Evolutionary conservation across 2,888 invertebrate species (phyloP).

Genomic region (Rhabditoides inermis): DNA sequence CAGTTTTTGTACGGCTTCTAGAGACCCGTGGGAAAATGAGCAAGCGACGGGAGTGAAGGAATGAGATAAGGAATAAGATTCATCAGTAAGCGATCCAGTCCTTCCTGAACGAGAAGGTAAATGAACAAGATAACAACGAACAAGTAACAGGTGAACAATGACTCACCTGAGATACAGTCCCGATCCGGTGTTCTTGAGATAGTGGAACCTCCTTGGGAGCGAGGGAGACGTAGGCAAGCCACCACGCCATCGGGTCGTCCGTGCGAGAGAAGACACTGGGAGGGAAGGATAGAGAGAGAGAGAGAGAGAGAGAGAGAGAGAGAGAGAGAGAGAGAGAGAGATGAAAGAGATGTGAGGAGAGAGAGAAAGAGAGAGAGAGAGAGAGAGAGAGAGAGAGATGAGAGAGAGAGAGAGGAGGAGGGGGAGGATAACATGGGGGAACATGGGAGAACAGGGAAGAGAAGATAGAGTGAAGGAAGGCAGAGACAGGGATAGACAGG

Average conservation of each 20-base stretch:
- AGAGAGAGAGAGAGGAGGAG: not conserved
- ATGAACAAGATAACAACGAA: too few species aligned
- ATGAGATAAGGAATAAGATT: too few species aligned
- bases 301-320: not conserved
- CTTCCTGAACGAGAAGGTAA: too few species aligned
- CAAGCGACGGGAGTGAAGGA: too few species aligned
- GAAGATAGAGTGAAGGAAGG: not conserved
- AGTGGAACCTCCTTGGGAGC: conserved; percentile 13
- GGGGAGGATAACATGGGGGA: conserved; percentile 6
- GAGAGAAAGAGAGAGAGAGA: not conserved
- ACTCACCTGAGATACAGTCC: conserved; percentile 4
- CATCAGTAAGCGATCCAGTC: too few species aligned
- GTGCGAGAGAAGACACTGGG: not conserved
- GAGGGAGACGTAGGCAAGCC: conserved; percentile 2
- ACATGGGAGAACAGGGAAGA: not conserved
- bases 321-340: not conserved
- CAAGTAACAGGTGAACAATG: conserved; percentile 17
- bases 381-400: not conserved
- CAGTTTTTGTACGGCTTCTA: too few species aligned
- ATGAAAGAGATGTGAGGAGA: not conserved
- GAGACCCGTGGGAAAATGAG: too few species aligned
- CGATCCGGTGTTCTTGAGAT: conserved; percentile 13
- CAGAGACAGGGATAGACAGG: conserved; percentile 9
- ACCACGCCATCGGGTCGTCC: conserved; percentile 13
- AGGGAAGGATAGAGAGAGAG: conserved; percentile 10